A percentile compares a stretch with the other conserved stretches of the same genome.
phyloP scores from a whole-genome alignment of 1,140 invertebrate species.

The Drosophila mayri region DNA sequence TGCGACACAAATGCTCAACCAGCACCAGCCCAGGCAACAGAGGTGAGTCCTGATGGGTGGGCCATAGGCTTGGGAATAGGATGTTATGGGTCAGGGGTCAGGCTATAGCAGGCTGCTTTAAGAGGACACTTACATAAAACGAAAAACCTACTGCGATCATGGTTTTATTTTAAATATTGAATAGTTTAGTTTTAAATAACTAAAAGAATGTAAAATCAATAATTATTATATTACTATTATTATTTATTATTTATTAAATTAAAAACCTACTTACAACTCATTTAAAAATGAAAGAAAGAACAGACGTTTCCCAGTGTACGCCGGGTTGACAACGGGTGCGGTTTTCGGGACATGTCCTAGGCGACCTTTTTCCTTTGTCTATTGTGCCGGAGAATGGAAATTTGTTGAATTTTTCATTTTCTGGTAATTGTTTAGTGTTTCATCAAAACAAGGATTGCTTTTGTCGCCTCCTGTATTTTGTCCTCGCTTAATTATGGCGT shows the following conservation, averaged over 20 bases:
- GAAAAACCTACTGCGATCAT: not conserved
- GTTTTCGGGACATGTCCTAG: conserved; percentile 7
- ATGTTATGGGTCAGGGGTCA: conserved; percentile 14
- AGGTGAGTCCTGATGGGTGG: conserved; percentile 49
- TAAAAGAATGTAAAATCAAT: not conserved
- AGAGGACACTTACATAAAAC: not conserved
- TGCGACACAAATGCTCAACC: conserved; percentile 72
- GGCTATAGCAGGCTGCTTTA: not conserved
- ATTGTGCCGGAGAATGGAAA: conserved; percentile 47
- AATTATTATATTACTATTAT: not conserved
- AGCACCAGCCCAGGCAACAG: conserved; percentile 68
- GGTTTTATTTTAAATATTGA: not conserved
- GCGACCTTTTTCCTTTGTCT: conserved; percentile 50
- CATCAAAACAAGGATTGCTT: conserved; percentile 52
- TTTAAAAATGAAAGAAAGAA: too few relatives aligned
- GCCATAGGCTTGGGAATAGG: not conserved
- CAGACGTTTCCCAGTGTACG: not conserved
- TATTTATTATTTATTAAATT: not conserved
- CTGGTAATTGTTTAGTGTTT: conserved; percentile 55
- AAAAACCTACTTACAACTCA: not conserved
- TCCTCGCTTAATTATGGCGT: conserved; percentile 56
- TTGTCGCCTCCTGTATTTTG: conserved; percentile 49
- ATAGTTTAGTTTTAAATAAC: too few relatives aligned
- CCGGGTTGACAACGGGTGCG: conserved; percentile 12
- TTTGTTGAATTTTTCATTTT: conserved; percentile 48